Conservation (phyloP, 2,888 invertebrate genomes). For the Drosophila melanocephala region DNA sequence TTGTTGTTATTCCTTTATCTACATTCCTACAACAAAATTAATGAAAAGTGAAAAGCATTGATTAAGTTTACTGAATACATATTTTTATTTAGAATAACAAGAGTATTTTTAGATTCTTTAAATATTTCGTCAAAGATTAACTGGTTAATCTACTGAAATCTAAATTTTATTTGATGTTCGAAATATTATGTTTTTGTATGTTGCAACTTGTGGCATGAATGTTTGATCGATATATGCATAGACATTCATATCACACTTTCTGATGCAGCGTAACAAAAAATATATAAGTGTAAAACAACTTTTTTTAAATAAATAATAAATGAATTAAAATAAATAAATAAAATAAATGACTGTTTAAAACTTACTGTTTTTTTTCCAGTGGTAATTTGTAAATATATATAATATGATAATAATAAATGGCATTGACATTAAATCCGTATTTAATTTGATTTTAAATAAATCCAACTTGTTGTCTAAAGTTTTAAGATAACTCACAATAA, state of each 20-base stretch:
- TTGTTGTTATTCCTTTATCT: neutral
- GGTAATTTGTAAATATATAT: neutral
- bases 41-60: neutral
- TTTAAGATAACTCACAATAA: neutral
- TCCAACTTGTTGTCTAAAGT: neutral
- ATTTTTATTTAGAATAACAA: neutral
- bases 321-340: neutral
- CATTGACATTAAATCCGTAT: neutral
- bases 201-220: neutral
- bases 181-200: neutral
- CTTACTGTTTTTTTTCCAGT: neutral
- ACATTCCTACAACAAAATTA: neutral
- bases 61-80: neutral
- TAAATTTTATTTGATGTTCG: neutral
- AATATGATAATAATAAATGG: neutral
- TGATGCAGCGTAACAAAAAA: neutral
- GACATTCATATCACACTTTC: neutral
- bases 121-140: neutral
- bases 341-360: too few relatives aligned
- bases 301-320: neutral
- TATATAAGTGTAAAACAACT: accelerated
- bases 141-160: neutral
- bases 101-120: neutral
- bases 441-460: neutral
- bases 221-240: neutral